A percentile compares a stretch with the other conserved stretches of the same genome.
Conservation (phyloP, 1,140 invertebrate species). For the Episyrphus balteatus region DNA sequence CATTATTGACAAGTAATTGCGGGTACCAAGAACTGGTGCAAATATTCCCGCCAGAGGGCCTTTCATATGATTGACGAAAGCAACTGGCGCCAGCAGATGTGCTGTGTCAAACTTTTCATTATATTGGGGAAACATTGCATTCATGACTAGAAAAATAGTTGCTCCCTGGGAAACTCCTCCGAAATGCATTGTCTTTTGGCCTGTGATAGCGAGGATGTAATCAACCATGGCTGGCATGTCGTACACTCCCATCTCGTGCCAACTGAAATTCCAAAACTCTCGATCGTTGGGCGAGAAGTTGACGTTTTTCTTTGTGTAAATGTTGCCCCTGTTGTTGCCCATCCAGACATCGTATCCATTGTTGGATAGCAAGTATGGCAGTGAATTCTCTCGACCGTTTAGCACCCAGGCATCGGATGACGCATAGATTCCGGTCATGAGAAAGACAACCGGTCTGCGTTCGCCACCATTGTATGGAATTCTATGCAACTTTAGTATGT, state of each 20-base stretch:
- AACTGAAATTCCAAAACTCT: conserved; percentile 44
- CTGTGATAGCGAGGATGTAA: conserved; percentile 46
- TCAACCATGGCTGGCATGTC: conserved; percentile 61
- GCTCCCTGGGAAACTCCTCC: conserved; percentile 49
- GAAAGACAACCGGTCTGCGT: conserved; percentile 47
- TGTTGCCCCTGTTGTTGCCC: conserved; percentile 58
- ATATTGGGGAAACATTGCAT: conserved; percentile 44
- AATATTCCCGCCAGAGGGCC: conserved; percentile 34
- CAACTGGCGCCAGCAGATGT: conserved; percentile 47
- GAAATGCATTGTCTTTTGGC: conserved; percentile 35
- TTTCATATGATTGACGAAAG: conserved; percentile 36
- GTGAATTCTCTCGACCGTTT: conserved; percentile 28
- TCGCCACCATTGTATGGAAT: conserved; percentile 31
- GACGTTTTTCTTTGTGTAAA: conserved; percentile 48
- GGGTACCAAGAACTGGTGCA: conserved; percentile 19
- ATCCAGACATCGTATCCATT: conserved; percentile 62
- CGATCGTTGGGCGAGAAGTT: conserved; percentile 36
- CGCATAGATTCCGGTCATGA: conserved; percentile 61
- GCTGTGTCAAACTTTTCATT: conserved; percentile 44
- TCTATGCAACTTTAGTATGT: conserved; percentile 42
- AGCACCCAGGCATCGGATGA: conserved; percentile 36
- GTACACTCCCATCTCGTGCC: conserved; percentile 58
- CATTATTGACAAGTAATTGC: conserved; percentile 37
- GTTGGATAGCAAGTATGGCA: conserved; percentile 54
- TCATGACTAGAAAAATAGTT: conserved; percentile 43